Evolutionary conservation across 2,113 vertebrate genomes (phyloP), one percentile per base, ranked within the genome.

Genomic region (Pterocles orientalis): DNA sequence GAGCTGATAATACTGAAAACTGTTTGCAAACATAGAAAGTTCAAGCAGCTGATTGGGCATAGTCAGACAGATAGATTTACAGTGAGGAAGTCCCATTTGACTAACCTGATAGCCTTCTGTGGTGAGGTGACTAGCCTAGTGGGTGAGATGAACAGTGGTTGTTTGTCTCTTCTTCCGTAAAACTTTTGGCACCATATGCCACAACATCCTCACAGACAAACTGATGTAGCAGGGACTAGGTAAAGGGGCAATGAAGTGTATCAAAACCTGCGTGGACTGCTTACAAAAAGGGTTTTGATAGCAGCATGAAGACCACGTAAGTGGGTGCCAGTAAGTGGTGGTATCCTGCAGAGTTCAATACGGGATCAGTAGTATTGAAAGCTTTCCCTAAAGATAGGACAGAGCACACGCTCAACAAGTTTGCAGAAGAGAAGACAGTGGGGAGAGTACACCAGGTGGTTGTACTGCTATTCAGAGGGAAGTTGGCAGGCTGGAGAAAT

Each of bases 361-460:
- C 21, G 19, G 25, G 12, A 34, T 56, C 33, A n/a, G 2, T 24
- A 53, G 25, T 45, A n/a, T 45, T 53, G 53, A 25, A 45, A 1
- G 1, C 21, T 20, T 53, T 72, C 25, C 9, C 12, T 62, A 31
- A 31, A 2, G 3, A 20, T 17, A 26, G 48, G 14, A 43, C 47
- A 36, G 64, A 60, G 13, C 2, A 0, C 1, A 3, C 14, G 31
- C 26, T 69, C 9, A 24, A 3, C 20, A 51, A 34, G 14, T 60
- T 45, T 60, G 33, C 21, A 69, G 64, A 43, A 45, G 54, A 23
- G n/a, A 26, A 41, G 54, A 18, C 28, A 26, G 36, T 33, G 28
- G 14, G 60, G 56, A 26, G 64, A 16, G 28, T 58, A 26, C 4
- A 13, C 17, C 21, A 39, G 43, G 1, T 20, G 18, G 23, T 50